Conservation (phyloP, 1,140 invertebrate species). For the Latrodectus geometricus region DNA sequence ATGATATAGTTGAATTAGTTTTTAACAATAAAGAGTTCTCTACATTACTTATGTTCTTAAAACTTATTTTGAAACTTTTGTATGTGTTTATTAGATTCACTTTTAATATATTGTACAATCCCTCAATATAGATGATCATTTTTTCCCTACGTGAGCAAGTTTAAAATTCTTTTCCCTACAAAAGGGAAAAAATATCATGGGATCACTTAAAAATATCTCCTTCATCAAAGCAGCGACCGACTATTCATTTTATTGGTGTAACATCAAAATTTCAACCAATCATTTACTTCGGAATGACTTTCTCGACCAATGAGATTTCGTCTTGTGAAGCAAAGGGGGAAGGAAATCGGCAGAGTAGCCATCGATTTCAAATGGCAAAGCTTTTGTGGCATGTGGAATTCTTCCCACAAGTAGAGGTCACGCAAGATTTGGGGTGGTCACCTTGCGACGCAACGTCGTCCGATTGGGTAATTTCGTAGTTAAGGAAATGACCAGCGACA, state of each 20-base stretch:
- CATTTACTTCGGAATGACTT: background rate
- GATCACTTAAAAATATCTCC: background rate
- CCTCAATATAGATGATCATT: background rate
- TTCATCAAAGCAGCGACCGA: background rate
- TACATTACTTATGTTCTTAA: no score
- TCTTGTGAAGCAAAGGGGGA: background rate
- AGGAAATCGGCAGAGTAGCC: background rate
- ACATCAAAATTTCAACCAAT: background rate
- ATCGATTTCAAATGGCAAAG: slow-evolving; percentile 28
- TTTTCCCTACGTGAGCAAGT: background rate
- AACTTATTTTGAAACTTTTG: no score
- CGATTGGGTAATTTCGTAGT: slow-evolving; percentile 35
- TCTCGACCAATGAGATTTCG: background rate
- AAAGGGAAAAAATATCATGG: background rate
- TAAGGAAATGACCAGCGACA: background rate
- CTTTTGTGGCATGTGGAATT: slow-evolving; percentile 20
- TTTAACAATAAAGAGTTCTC: no score
- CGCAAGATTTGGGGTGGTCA: slow-evolving; percentile 18
- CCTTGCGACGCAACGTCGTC: slow-evolving; percentile 21
- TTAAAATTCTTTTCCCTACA: background rate
- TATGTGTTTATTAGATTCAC: no score
- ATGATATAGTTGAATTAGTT: no score
- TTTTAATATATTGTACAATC: background rate
- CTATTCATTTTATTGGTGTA: slow-evolving; percentile 8
- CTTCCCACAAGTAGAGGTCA: slow-evolving; percentile 21